Evolutionary conservation across 2,113 vertebrate species (phyloP).

Genomic region (Plecturocebus donacophilus): DNA sequence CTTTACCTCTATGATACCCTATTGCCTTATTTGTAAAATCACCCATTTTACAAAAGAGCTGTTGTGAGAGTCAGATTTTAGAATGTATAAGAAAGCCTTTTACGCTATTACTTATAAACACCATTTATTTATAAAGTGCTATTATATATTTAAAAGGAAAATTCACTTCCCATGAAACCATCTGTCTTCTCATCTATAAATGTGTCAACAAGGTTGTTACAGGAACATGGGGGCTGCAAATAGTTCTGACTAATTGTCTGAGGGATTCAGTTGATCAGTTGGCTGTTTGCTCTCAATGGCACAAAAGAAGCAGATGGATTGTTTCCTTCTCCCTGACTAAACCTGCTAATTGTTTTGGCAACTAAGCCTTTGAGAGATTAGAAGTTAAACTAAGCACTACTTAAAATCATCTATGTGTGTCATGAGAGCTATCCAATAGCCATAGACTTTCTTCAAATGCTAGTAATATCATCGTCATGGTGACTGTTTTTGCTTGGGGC

Average conservation of each 20-base stretch:
- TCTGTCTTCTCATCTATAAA: constrained; percentile 41
- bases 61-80: background rate
- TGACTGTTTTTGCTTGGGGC: background rate
- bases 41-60: background rate
- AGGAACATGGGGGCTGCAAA: background rate
- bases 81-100: background rate
- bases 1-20: background rate
- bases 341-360: constrained; percentile 64
- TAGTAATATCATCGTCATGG: background rate
- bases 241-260: constrained; percentile 47
- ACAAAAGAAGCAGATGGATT: constrained; percentile 34
- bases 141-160: constrained; percentile 56
- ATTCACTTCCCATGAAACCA: constrained; percentile 46
- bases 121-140: constrained; percentile 60
- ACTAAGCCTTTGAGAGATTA: constrained; percentile 19
- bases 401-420: background rate
- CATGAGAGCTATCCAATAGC: background rate
- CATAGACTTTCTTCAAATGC: background rate
- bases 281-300: constrained; percentile 22
- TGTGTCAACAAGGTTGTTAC: constrained; percentile 48
- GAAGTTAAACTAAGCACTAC: background rate
- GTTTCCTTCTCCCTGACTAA: background rate
- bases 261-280: constrained; percentile 2
- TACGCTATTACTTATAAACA: background rate
- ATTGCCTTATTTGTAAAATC: background rate